Evolutionary conservation across 2,113 vertebrate genomes (phyloP).

Genomic region (Paedocypris sp.): DNA sequence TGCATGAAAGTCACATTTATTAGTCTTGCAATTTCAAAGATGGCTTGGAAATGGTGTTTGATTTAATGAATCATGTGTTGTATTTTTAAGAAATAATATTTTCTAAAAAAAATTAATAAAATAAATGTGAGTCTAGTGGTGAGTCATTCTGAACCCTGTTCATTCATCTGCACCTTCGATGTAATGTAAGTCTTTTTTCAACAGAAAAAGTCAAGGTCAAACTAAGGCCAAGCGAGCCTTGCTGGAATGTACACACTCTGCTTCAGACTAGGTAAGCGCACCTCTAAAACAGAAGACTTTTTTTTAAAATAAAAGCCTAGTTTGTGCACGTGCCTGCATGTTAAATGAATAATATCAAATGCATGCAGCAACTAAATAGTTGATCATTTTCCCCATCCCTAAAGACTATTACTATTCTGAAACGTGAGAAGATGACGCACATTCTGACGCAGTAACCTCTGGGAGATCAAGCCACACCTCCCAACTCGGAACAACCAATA

Average conservation of each 20-base stretch:
- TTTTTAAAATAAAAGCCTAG: no score
- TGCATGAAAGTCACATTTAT: no score
- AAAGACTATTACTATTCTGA: slow-evolving; percentile 30
- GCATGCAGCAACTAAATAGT: not conserved
- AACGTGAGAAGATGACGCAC: slow-evolving; percentile 32
- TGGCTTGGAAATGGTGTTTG: no score
- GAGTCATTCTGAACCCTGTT: slow-evolving; percentile 33
- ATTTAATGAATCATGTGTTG: not conserved
- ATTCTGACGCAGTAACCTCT: slow-evolving; percentile 7
- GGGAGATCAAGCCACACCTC: not conserved
- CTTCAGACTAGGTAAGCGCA: no score
- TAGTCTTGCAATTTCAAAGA: no score
- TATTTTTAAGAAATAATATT: not conserved
- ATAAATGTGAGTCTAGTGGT: not conserved
- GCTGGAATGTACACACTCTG: not conserved
- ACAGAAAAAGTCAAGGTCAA: slow-evolving; percentile 28
- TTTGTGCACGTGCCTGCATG: no score
- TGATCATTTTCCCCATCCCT: not conserved
- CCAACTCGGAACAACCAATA: slow-evolving; percentile 18
- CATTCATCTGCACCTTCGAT: slow-evolving; percentile 11
- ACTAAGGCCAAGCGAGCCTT: not conserved
- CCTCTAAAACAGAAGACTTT: no score
- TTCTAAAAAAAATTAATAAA: no score
- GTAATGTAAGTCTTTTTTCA: not conserved
- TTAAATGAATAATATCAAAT: slow-evolving; percentile 5